phyloP scores from a whole-genome alignment of 2,113 vertebrate genomes.

The Chamaea fasciata region DNA sequence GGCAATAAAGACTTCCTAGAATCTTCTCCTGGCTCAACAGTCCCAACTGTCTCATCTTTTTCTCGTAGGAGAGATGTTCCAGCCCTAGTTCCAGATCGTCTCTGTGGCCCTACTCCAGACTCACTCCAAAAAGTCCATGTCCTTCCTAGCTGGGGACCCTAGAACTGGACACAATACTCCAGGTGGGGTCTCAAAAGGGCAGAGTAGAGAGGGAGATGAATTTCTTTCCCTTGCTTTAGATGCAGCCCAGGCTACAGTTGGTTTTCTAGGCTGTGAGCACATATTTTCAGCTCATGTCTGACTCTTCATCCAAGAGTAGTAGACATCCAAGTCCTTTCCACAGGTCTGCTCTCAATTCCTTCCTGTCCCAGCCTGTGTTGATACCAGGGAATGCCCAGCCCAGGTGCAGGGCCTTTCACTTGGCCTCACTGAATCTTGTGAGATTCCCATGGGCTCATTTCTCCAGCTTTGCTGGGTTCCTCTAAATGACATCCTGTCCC shows the following conservation, averaged over 20 bases:
- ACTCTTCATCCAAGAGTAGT: not conserved
- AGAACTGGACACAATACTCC: not conserved
- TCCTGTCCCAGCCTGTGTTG: not conserved
- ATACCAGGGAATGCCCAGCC: not conserved
- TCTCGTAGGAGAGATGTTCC: not conserved
- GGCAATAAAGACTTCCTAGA: not conserved
- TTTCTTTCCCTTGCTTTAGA: not conserved
- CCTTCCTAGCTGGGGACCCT: not conserved
- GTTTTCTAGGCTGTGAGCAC: not conserved
- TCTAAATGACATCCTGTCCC: not conserved
- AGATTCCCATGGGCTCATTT: not conserved
- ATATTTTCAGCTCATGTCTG: not conserved
- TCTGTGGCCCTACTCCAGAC: not conserved
- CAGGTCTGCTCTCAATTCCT: not conserved
- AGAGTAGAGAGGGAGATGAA: not conserved
- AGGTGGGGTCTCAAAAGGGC: not conserved
- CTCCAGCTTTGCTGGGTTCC: not conserved
- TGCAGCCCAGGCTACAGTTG: rapidly evolving
- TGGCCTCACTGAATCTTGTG: not conserved
- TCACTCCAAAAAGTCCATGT: not conserved
- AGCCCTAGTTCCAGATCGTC: not conserved
- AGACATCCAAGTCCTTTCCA: not conserved
- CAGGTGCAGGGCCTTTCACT: not conserved
- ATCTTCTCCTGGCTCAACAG: not conserved
- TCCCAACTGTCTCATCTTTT: not conserved